These are phyloP conservation scores for Mesochorus sp. DNA, from an alignment of 2,888 invertebrate species.

Conservation along the genomic window DNA sequence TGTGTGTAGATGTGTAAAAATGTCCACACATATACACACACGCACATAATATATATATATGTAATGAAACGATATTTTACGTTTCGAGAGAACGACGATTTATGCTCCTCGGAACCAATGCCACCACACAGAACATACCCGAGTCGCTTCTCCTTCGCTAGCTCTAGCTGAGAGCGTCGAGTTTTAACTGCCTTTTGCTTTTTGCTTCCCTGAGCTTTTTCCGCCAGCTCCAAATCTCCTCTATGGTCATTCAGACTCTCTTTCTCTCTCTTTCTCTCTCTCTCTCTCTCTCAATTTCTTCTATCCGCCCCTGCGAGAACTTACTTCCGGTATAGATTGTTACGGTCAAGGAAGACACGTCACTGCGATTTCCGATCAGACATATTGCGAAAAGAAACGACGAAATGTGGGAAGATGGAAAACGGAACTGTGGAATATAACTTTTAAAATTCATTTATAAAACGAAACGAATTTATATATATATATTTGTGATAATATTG, in stretches of 20 bases:
- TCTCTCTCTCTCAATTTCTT: too few species aligned
- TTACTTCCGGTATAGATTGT: constrained; percentile 15
- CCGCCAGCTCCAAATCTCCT: not conserved
- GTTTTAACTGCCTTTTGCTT: not conserved
- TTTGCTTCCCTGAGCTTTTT: constrained; percentile 16
- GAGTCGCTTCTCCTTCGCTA: not conserved
- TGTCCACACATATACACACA: too few species aligned
- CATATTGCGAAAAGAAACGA: not conserved
- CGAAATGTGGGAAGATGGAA: not conserved
- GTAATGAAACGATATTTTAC: constrained; percentile 55
- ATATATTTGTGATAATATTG: too few species aligned
- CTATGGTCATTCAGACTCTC: not conserved
- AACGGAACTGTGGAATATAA: too few species aligned
- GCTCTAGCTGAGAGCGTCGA: not conserved
- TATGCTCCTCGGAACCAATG: constrained; percentile 36
- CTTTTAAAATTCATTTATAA: not conserved
- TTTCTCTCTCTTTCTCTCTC: too few species aligned
- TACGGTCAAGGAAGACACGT: constrained; percentile 13
- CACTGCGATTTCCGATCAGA: constrained; percentile 14
- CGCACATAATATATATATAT: too few species aligned
- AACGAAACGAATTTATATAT: too few species aligned
- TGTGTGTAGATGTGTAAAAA: too few species aligned
- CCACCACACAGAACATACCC: not conserved
- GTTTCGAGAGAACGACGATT: constrained; percentile 55
- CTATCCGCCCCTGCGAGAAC: not conserved